These are phyloP conservation scores for Amphipoea oculea DNA, from an alignment of 2,888 invertebrate species.

Conservation along the genomic window DNA sequence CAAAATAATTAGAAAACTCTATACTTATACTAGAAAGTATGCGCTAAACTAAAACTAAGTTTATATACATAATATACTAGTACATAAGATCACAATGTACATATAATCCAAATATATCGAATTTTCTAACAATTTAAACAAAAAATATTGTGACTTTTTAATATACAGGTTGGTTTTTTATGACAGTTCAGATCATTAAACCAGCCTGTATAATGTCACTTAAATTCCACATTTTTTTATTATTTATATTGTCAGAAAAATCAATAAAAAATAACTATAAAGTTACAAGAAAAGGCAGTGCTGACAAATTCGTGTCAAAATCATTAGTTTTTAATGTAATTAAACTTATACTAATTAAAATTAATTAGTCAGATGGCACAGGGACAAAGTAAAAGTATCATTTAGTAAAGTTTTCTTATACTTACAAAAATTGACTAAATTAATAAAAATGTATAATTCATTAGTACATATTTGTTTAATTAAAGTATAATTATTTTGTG, in stretches of 20 bases:
- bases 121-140: slow-evolving; percentile 20
- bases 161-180: not conserved
- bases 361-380: slow-evolving; percentile 56
- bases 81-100: slow-evolving; percentile 60
- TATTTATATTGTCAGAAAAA: slow-evolving; percentile 12
- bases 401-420: slow-evolving; percentile 29
- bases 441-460: slow-evolving; percentile 37
- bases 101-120: slow-evolving; percentile 23
- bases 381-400: slow-evolving; percentile 25
- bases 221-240: not conserved
- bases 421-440: slow-evolving; percentile 31
- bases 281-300: slow-evolving; percentile 53
- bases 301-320: slow-evolving; percentile 25
- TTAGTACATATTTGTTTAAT: slow-evolving; percentile 16
- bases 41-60: slow-evolving; percentile 40
- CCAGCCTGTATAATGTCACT: not conserved
- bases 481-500: slow-evolving; percentile 21
- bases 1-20: slow-evolving; percentile 36
- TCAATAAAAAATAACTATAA: slow-evolving; percentile 3
- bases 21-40: slow-evolving; percentile 22
- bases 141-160: not conserved
- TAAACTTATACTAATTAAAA: slow-evolving; percentile 37
- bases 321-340: slow-evolving; percentile 17
- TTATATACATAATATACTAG: slow-evolving; percentile 48
- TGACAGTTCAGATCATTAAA: not conserved